A percentile compares a stretch with the other conserved stretches of the same genome.
Evolutionary conservation across 2,888 invertebrate genomes (phyloP).

Genomic region (Allophyes oxyacanthae): DNA sequence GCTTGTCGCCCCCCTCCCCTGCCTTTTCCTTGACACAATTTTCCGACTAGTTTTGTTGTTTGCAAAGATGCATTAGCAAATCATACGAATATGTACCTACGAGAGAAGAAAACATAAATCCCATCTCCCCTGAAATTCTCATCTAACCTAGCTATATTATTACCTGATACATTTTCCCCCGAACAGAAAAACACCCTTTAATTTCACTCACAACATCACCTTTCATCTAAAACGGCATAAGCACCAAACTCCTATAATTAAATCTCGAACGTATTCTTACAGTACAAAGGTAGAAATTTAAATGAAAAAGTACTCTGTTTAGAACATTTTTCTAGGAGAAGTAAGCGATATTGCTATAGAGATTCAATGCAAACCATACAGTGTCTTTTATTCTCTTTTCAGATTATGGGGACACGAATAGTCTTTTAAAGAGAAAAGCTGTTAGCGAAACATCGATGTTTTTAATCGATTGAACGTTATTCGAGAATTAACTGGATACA

Average conservation of each 20-base stretch:
- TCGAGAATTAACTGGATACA: constrained; percentile 32
- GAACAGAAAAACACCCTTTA: constrained; percentile 79
- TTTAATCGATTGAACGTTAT: constrained; percentile 39
- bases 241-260: background rate
- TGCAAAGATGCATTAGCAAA: constrained; percentile 64
- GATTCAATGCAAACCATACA: constrained; percentile 69
- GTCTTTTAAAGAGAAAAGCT: constrained; percentile 53
- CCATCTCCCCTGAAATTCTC: constrained; percentile 71
- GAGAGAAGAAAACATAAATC: constrained; percentile 68
- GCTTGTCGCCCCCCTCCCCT: constrained; percentile 9
- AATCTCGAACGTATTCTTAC: constrained; percentile 16
- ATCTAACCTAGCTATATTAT: constrained; percentile 76
- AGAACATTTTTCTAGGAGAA: constrained; percentile 20
- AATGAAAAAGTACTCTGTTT: background rate
- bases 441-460: constrained; percentile 43
- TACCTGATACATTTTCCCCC: constrained; percentile 79
- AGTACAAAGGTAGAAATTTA: accelerated
- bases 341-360: constrained; percentile 67
- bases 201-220: constrained; percentile 70
- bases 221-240: constrained; percentile 27
- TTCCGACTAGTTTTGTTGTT: constrained; percentile 51
- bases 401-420: constrained; percentile 62
- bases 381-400: constrained; percentile 68
- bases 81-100: constrained; percentile 61
- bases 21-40: constrained; percentile 23